Conservation (phyloP, 2,888 invertebrate species). For the Plagodis pulveraria region DNA sequence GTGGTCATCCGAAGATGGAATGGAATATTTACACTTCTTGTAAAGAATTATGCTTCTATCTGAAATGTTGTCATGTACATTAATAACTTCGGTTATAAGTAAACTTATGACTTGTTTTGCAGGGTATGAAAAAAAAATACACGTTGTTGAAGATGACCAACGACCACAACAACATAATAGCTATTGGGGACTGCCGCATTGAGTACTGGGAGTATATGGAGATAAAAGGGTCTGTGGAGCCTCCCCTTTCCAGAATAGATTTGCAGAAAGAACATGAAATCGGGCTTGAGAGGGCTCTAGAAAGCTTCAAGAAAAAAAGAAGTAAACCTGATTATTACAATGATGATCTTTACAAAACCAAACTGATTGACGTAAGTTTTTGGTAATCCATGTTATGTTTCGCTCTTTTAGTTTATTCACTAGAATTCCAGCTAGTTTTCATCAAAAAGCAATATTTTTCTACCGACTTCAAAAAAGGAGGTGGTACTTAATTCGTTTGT, state of each 20-base stretch:
- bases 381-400: too few relatives aligned
- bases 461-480: too few relatives aligned
- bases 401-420: too few relatives aligned
- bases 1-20: too few relatives aligned
- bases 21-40: too few relatives aligned
- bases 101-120: not conserved
- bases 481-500: too few relatives aligned
- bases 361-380: constrained; percentile 6
- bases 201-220: constrained; percentile 9
- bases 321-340: not conserved
- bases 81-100: too few relatives aligned
- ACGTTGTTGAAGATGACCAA: not conserved
- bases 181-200: not conserved
- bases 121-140: constrained; percentile 1
- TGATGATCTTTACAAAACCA: constrained; percentile 6
- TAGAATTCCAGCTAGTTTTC: too few relatives aligned
- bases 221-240: not conserved
- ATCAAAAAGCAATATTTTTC: too few relatives aligned
- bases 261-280: not conserved
- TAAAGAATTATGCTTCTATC: too few relatives aligned
- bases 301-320: constrained; percentile 4
- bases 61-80: too few relatives aligned
- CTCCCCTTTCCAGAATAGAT: not conserved
- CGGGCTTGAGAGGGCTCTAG: not conserved
- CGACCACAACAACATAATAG: constrained; percentile 6